Conservation (phyloP, 23 tunicate genomes). For the Ciona savignyi region DNA sequence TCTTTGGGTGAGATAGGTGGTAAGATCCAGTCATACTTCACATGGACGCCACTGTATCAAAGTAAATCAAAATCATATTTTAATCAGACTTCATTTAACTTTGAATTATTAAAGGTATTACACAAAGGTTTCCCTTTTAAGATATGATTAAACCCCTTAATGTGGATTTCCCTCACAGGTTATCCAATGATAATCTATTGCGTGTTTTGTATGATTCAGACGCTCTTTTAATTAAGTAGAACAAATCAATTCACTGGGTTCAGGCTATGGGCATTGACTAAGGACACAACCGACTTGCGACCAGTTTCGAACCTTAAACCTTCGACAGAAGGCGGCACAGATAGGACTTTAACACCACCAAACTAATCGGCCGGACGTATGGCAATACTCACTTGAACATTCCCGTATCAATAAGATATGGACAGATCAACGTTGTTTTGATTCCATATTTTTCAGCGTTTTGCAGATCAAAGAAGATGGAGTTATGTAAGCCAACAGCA, state of each 20-base stretch:
- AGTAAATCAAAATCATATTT: not conserved
- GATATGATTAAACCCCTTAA: too few relatives aligned
- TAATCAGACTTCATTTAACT: not conserved
- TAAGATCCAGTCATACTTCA: slow-evolving; percentile 12
- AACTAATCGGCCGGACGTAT: too few relatives aligned
- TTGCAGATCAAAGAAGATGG: slow-evolving; percentile 46
- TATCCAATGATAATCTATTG: too few relatives aligned
- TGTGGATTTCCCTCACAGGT: too few relatives aligned
- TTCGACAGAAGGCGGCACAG: not conserved
- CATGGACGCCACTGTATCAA: slow-evolving; percentile 39
- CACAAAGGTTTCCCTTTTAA: too few relatives aligned
- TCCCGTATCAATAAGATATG: slow-evolving; percentile 76
- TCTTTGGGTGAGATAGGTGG: slow-evolving; percentile 43
- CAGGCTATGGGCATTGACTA: not conserved
- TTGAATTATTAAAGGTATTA: too few relatives aligned
- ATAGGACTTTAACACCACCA: not conserved
- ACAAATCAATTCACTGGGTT: not conserved
- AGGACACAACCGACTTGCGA: not conserved
- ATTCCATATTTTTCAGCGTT: slow-evolving; percentile 35
- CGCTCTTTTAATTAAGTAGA: too few relatives aligned
- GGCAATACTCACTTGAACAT: slow-evolving; percentile 74
- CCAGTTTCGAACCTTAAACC: too few relatives aligned
- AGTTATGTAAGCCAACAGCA: slow-evolving; percentile 61
- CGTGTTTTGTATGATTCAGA: too few relatives aligned
- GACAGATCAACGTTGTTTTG: slow-evolving; percentile 71